Evolutionary conservation across 2,888 invertebrate species (phyloP).

Genomic region (Limnephilus rhombicus): DNA sequence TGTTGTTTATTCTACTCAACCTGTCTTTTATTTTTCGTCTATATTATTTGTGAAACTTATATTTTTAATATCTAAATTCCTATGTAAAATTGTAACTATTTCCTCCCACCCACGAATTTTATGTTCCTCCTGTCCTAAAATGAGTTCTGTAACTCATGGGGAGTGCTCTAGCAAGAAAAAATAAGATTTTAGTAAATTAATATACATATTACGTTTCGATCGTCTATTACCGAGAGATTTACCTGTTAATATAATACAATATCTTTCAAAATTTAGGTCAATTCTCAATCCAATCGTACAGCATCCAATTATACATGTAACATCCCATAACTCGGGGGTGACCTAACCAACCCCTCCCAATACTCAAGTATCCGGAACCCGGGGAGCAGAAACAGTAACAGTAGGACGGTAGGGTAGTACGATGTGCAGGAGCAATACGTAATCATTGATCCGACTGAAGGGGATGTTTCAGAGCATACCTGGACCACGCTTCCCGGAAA

Average conservation of each 20-base stretch:
- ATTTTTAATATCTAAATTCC: too few relatives aligned
- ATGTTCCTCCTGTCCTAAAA: too few relatives aligned
- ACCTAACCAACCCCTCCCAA: not conserved
- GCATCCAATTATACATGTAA: not conserved
- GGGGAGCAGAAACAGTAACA: not conserved
- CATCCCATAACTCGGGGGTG: not conserved
- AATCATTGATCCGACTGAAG: constrained; percentile 20
- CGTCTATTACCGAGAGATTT: not conserved
- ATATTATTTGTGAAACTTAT: too few relatives aligned
- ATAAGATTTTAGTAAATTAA: too few relatives aligned
- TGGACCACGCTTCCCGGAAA: not conserved
- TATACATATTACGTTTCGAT: too few relatives aligned
- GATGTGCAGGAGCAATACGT: not conserved
- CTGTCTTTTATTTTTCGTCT: too few relatives aligned
- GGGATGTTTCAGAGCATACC: not conserved
- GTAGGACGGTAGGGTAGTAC: not conserved
- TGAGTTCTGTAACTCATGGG: too few relatives aligned
- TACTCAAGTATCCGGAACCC: not conserved
- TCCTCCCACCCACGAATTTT: too few relatives aligned
- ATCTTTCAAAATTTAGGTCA: not conserved
- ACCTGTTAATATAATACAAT: not conserved
- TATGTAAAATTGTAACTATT: too few relatives aligned
- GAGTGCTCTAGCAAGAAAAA: too few relatives aligned
- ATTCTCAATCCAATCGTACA: not conserved
- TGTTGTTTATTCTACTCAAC: too few relatives aligned